Percentiles rank a stretch among this genome's conserved stretches.
phyloP scores from a whole-genome alignment of 2,888 invertebrate genomes.

The Busseola fusca region DNA sequence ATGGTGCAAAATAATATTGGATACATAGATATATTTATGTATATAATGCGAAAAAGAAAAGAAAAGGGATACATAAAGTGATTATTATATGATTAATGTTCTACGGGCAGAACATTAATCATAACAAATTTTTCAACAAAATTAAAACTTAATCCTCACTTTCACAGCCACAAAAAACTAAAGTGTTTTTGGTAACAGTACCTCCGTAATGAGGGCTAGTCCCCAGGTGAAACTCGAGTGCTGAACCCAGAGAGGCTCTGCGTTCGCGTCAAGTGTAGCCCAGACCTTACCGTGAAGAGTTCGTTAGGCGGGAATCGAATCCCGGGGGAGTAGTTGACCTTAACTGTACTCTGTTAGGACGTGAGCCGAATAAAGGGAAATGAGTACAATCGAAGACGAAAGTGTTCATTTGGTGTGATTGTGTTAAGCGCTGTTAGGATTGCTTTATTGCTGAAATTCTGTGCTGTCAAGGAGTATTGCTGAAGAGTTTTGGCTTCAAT shows the following conservation, averaged over 20 bases:
- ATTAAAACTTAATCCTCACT: not conserved
- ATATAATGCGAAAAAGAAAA: not conserved
- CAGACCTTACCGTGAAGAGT: slow-evolving; percentile 63
- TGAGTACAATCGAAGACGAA: slow-evolving; percentile 47
- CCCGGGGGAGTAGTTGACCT: slow-evolving; percentile 67
- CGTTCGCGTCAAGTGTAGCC: slow-evolving; percentile 46
- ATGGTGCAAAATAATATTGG: no score
- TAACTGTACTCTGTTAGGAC: slow-evolving; percentile 60
- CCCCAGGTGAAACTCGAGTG: slow-evolving; percentile 29
- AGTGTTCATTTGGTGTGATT: slow-evolving; percentile 50
- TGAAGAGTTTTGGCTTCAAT: not conserved
- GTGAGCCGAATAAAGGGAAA: slow-evolving; percentile 60
- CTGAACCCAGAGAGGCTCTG: slow-evolving; percentile 14
- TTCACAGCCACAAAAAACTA: not conserved
- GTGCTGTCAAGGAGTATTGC: not conserved
- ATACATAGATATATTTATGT: no score
- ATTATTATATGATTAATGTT: no score
- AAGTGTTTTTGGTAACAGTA: slow-evolving; percentile 18
- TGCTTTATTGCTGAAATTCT: slow-evolving; percentile 12
- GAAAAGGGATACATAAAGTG: no score
- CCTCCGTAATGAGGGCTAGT: slow-evolving; percentile 33
- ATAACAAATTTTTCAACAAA: not conserved
- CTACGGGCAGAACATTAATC: not conserved
- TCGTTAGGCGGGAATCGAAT: slow-evolving; percentile 74
- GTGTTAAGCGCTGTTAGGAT: slow-evolving; percentile 14